Conservation (phyloP, 1,140 invertebrate genomes). For the Lycorma delicatula region DNA sequence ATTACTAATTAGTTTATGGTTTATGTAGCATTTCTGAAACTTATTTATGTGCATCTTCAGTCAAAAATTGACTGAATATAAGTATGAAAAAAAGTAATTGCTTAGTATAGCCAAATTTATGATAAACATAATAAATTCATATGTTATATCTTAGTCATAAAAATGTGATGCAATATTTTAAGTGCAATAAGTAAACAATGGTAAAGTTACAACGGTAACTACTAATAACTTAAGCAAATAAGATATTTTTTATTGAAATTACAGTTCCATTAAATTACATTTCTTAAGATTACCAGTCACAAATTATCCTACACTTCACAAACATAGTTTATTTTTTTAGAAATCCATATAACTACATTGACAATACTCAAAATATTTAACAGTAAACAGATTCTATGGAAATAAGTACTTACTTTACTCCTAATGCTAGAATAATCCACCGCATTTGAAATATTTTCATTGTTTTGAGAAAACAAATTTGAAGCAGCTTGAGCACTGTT, state of each 20-base stretch:
- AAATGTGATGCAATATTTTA: too few species aligned
- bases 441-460: constrained; percentile 26
- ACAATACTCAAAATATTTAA: constrained; percentile 1
- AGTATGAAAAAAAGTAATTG: too few species aligned
- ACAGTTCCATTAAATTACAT: background rate
- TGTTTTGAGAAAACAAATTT: constrained; percentile 28
- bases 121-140: too few species aligned
- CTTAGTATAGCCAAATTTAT: too few species aligned
- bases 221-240: background rate
- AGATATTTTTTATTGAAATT: background rate
- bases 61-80: too few species aligned
- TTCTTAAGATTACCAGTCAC: background rate
- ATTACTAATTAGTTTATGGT: too few species aligned
- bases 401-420: constrained; percentile 36
- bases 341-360: background rate
- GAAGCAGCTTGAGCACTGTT: constrained; percentile 23
- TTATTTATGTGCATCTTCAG: too few species aligned
- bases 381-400: background rate
- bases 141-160: too few species aligned
- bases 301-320: background rate
- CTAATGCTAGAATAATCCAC: constrained; percentile 41
- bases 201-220: too few species aligned
- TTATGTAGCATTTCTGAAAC: too few species aligned
- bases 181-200: too few species aligned
- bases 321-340: background rate